Evolutionary conservation across 2,888 invertebrate species (phyloP), one percentile per base, ranked within the genome.

Genomic region (Crioceris asparagi): DNA sequence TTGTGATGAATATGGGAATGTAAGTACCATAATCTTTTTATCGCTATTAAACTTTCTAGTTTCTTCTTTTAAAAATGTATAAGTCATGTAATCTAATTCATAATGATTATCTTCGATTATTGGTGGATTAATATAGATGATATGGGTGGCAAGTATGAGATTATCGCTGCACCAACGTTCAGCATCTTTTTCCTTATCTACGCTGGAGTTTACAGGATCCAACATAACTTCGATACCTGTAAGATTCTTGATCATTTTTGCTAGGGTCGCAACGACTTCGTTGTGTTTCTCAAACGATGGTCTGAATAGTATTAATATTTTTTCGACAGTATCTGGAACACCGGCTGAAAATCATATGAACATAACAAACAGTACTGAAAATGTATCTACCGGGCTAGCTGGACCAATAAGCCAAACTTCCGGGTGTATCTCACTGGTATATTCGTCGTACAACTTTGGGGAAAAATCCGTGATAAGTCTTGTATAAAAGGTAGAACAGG

Each of bases 201-300:
- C 45, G 3, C 40, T 35, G 6, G 39, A 23, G 17, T 44, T 42
- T 1, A 52, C 43, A 4, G 43, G 32, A 29, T 48, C 47, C 1
- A 46, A 35, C 15, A 42, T 35, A 11, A 48, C 37, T 25, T 50
- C 44, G 5, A 46, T 39, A 8, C 40, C 44, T 12, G 46, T 46
- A 15, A 49, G 29, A 29, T 40, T 37, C 41, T 51, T 45, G 14
- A 54, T 36, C 4, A 48, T 30, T 31, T 46, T 44, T n/a, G 48
- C 50, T 5, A 54, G 38, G 2, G 45, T 32, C 16, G 39, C 34
- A 1, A 54, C 47, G 1, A 52, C 52, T 5, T 46, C 42, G 35
- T 51, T 51, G 39, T 54, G 52, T n/a, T 45, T 48, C 23, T 51
- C 48, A 3, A 46, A 47, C 1, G 50, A 51, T 14, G 51, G 50